Base-by-base conservation (phyloP, 2,888 invertebrate species). In the Heliconius sara region DNA sequence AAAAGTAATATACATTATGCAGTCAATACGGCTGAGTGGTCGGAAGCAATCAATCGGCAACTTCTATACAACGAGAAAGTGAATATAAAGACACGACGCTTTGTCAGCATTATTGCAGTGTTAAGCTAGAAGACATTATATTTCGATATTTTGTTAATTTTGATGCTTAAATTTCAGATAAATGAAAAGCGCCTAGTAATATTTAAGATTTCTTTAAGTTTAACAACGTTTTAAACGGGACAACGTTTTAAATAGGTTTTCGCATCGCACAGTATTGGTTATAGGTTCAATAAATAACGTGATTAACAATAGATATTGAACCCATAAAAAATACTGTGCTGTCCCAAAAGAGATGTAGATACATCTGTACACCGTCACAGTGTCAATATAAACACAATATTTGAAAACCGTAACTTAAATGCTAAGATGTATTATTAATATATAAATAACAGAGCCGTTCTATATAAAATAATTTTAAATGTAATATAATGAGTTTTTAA, bases 41-140 rank as follows among this genome's bases (percentile, higher is more conserved):
- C 65, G 75, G 75, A 75, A 75, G 66, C 47, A 47, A 75, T 75
- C 75, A 75, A 75, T 75, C 75, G 75, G 47, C 47, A 47, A 66
- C 65, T 75, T 75, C 66, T 66, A 47, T 75, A 30, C 27, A 30
- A 5, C 43, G 43, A 75, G 43, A 43, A 65, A 66, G 66, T 47
- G 47, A 75, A 66, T 75, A n/a, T 47, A 13, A 43, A 66, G 5
- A 27, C 12, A 43, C 22, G 65, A 74, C 19, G 63, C 73, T 73
- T 73, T 60, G 57, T 57, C 57, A 72, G 30, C 52, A 57, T 57
- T 57, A 57, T 60, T n/a, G n/a, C n/a, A 12, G 19, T 34, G 57
- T 10, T 57, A n/a, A 22, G 57, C 30, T 27, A 34, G 27, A 71
- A 57, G n/a, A 22, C 57, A n/a, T n/a, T 0, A n/a, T n/a, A n/a